These are phyloP conservation scores for Spilarctia lutea DNA, from an alignment of 2,888 invertebrate genomes.

Conservation along the genomic window DNA sequence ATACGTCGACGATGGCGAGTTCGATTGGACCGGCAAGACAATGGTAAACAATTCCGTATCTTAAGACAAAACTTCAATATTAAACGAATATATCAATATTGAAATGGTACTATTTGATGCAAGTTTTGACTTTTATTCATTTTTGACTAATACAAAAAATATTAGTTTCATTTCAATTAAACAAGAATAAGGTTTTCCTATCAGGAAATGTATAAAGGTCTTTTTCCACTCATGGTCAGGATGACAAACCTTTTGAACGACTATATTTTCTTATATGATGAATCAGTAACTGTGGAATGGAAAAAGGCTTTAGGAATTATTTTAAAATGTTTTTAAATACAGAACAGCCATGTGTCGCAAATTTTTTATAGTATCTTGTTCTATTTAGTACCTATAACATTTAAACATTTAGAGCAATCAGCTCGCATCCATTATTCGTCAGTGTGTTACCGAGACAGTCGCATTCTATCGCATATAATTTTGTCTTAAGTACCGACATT, in stretches of 20 bases:
- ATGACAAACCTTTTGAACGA: constrained; percentile 8
- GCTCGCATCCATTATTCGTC: constrained; percentile 8
- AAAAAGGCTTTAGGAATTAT: constrained; percentile 9
- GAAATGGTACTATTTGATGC: constrained; percentile 20
- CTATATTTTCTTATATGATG: constrained; percentile 12
- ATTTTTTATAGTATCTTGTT: background rate
- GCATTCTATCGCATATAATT: constrained; percentile 1
- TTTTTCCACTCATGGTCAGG: constrained; percentile 16
- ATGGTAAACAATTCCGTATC: constrained; percentile 83
- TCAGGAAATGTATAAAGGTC: constrained; percentile 14
- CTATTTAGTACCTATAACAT: background rate
- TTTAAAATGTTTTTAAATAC: background rate
- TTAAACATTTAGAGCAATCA: background rate
- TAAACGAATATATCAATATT: constrained; percentile 10
- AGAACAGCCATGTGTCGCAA: background rate
- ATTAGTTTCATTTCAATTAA: constrained; percentile 22
- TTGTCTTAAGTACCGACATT: constrained; percentile 23
- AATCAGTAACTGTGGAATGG: constrained; percentile 1
- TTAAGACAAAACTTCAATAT: constrained; percentile 28
- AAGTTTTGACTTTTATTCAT: background rate
- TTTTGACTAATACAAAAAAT: background rate
- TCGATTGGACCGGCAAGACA: constrained; percentile 97
- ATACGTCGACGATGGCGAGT: constrained; percentile 96
- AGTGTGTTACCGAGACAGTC: background rate
- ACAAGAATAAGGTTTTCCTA: constrained; percentile 2